Base-by-base conservation (phyloP, 2,888 invertebrate species). In the Julus scanicus region DNA sequence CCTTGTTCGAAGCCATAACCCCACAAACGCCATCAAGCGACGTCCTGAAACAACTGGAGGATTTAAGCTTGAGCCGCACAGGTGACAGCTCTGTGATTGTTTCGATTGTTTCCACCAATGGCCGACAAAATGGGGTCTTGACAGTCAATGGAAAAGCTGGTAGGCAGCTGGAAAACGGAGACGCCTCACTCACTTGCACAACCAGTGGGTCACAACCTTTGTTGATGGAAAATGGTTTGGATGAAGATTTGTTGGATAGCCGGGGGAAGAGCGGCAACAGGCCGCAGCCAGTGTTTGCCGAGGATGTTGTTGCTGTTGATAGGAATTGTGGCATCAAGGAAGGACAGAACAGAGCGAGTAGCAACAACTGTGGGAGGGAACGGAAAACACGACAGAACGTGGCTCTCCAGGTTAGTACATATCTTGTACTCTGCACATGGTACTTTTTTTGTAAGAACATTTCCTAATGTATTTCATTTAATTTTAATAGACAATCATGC, bases 361-460 rank as follows among this genome's bases (percentile, higher is more conserved):
- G 63, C 71, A 17, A 88, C 89, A 44, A 93, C 93, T 80, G 89
- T 89, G 88, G 49, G 44, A 39, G 89, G 11, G 89, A 89, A 40
- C 92, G 93, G 90, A 93, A 94, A 89, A 93, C 94, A 2, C 93
- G 96, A 89, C 96, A 96, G 91, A 97, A 96, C 92, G 95, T 96
- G 85, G 96, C 96, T 0, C 95, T 97, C 93, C 92, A 92, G 91
- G 93, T 91, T 63, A 86, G 29, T n/a, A n/a, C n/a, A n/a, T n/a
- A 17, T 17, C 44, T 48, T 86, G 44, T 49, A 49, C 1, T 49
- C 49, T 11, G 2, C 13, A 49, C 9, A 49, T 49, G 49, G 49
- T 13, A 53, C 11, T 53, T 53, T 8, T 53, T 53, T 53, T 53
- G 17, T 15, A 49, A 49, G 9, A 11, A 49, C 13, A 8, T 49